Percentiles rank a stretch among this genome's conserved stretches.
Conservation (phyloP, 2,888 invertebrate species). For the Campoplex capitator region DNA sequence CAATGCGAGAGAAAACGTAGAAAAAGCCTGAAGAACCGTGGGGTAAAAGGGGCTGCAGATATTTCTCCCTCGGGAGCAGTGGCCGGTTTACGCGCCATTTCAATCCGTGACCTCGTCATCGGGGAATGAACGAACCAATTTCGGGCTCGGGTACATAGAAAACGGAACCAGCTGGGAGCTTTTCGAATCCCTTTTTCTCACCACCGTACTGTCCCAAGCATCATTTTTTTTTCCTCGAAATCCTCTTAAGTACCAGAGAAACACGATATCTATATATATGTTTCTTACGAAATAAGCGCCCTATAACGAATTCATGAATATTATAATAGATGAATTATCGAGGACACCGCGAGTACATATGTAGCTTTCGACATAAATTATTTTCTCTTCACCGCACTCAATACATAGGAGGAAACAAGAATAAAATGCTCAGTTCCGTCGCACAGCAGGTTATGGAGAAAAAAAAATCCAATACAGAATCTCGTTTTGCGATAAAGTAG, state of each 20-base stretch:
- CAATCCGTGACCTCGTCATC: conserved; percentile 82
- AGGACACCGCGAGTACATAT: not conserved
- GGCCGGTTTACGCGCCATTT: conserved; percentile 83
- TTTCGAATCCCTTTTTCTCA: conserved; percentile 58
- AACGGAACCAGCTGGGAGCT: conserved; percentile 50
- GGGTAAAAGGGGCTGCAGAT: conserved; percentile 72
- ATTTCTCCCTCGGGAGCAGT: conserved; percentile 80
- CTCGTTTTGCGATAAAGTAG: not conserved
- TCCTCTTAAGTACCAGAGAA: conserved; percentile 48
- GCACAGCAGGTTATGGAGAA: not conserved
- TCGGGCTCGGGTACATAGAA: conserved; percentile 39
- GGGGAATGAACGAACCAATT: conserved; percentile 71
- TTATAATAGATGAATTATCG: conserved; percentile 36
- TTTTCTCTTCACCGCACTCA: not conserved
- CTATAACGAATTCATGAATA: conserved; percentile 44
- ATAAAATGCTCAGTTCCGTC: not conserved
- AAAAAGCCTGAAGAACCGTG: conserved; percentile 12
- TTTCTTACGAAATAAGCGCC: conserved; percentile 31
- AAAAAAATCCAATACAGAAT: not conserved
- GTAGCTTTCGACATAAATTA: not conserved
- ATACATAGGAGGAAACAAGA: not conserved
- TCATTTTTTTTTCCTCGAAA: conserved; percentile 42
- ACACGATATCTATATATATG: conserved; percentile 40
- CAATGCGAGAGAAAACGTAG: not conserved
- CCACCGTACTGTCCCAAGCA: conserved; percentile 23